Evolutionary conservation across 2,888 invertebrate genomes (phyloP), one percentile per base, ranked within the genome.

Genomic region (Cerastoderma edule): DNA sequence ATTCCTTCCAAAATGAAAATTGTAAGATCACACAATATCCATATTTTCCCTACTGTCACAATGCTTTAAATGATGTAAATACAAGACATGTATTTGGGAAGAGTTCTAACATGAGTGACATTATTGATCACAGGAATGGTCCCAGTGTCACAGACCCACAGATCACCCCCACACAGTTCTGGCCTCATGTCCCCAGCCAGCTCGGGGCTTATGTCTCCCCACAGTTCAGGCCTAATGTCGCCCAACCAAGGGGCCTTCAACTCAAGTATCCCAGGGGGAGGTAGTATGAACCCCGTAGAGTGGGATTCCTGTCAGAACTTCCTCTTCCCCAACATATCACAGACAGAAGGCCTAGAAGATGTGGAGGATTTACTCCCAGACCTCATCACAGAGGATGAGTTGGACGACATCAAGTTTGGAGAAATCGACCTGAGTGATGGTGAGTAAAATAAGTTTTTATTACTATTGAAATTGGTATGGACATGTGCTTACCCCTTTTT

Each of bases 391-490:
- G 82, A 83, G 44, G 86, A 84, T n/a, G 85, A 85, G n/a, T 78
- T 88, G 1, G 86, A 86, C 28, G 81, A 83, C 10, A 83, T 81
- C 44, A 84, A 84, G 54, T 79, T 87, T 39, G 72, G 78, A 10
- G 85, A 85, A 19, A 81, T 86, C 78, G 85, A 80, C 22, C 73
- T 89, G 6, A 81, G 72, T 73, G 85, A 87, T 56, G 82, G 85
- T 84, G 60, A 57, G 76, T 56, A 3, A 48, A 22, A n/a, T n/a
- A n/a, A n/a, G n/a, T n/a, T n/a, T n/a, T n/a, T n/a, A n/a, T n/a
- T n/a, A n/a, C n/a, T n/a, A n/a, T n/a, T n/a, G n/a, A n/a, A n/a
- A n/a, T n/a, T n/a, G n/a, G n/a, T n/a, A n/a, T n/a, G n/a, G n/a
- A n/a, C n/a, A 39, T 39, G 60, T 60, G 4, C 8, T 16, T 3